Base-by-base conservation (phyloP, 2,797 vertebrate genomes). In the Gila robusta region DNA sequence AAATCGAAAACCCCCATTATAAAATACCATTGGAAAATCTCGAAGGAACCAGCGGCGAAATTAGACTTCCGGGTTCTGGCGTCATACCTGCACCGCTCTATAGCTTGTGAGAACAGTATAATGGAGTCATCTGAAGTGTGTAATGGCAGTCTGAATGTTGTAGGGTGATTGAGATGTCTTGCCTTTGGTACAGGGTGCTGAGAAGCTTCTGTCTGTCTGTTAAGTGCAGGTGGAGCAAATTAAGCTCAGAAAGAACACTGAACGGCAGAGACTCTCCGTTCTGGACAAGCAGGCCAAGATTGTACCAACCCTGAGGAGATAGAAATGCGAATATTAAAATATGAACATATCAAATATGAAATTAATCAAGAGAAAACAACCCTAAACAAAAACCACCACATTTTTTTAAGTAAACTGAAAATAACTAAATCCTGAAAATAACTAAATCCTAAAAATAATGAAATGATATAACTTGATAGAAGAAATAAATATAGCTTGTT, bases 291-390 rank as follows among this genome's bases (percentile, higher is more conserved):
- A 95, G 89, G 28, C 96, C 96, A 47, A 97, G 94, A 92, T 92
- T 96, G 87, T 95, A 96, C 94, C 95, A 96, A 67, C 95, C 96
- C 96, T 97, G 90, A 81, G 17, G 14, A 85, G 32, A 88, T 85
- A 5, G 59, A 70, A 56, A 21, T 17, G 6, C 32, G 14, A 17
- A 66, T 3, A 32, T 66, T 12, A 3, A 66, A 66, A 32, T 66
- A 17, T 59, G 9, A 59, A 11, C 1, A 59, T 26, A 2, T 6
- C n/a, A 47, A 39, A 81, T 35, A 7, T 5, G 21, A 54, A 26
- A 32, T 49, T 0, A 54, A 49, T 49, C 23, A 16, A 39, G 6
- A 56, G 0, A 35, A 76, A 52, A 23, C 28, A 7, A 23, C n/a
- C 56, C 56, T 0, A 56, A 35, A 35, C 6, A 56, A n/a, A 39